These are phyloP conservation scores for Chirona hameri DNA, from an alignment of 2,888 invertebrate species.

Conservation along the genomic window DNA sequence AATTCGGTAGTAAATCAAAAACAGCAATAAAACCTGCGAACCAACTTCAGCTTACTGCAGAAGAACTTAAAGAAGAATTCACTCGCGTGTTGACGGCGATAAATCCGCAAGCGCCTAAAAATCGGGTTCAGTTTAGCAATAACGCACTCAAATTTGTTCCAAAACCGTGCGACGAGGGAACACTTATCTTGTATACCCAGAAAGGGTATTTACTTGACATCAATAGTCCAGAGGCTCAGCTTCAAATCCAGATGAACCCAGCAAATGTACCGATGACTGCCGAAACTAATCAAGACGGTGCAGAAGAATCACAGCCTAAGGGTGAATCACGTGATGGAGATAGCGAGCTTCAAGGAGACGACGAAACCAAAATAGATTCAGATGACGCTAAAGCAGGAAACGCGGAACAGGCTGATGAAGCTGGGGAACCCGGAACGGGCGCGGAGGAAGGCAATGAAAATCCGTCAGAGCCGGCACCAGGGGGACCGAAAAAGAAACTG, in stretches of 20 bases:
- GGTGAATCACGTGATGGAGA: background rate
- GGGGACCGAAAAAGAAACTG: conserved; percentile 59
- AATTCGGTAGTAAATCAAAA: conserved; percentile 42
- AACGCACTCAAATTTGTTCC: background rate
- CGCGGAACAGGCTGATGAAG: background rate
- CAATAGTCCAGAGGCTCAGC: background rate
- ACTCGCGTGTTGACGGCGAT: background rate
- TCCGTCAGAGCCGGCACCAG: too few relatives aligned
- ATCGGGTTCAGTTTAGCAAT: background rate
- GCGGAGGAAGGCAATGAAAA: background rate
- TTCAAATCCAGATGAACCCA: background rate
- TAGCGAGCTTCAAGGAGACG: background rate
- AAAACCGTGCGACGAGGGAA: background rate
- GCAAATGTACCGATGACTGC: background rate
- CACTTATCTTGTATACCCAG: background rate
- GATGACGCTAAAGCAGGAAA: too few relatives aligned
- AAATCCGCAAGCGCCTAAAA: background rate
- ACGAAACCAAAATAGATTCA: background rate
- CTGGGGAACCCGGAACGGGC: too few relatives aligned
- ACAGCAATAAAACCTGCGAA: background rate
- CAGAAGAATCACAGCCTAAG: background rate
- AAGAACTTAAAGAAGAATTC: background rate
- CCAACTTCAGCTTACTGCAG: background rate
- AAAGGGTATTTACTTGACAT: background rate
- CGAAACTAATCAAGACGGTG: background rate